Conservation (phyloP, 2,113 vertebrate genomes). For the Anolis sagrei region DNA sequence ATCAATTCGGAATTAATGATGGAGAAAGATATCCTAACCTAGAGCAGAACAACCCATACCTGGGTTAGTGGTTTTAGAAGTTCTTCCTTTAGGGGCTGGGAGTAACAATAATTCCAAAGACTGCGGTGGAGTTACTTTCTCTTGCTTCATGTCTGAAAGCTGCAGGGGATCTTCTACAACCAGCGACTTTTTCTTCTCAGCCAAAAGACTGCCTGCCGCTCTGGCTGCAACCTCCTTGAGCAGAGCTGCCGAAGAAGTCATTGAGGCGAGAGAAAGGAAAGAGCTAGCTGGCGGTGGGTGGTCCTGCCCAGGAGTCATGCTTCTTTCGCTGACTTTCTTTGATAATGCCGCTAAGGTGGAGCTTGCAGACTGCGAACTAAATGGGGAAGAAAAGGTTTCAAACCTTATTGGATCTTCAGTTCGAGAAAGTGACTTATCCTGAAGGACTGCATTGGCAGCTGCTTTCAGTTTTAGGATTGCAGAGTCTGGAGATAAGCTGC, state of each 20-base stretch:
- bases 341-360: slow-evolving; percentile 96
- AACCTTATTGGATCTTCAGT: slow-evolving; percentile 91
- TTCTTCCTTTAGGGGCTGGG: slow-evolving; percentile 90
- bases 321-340: slow-evolving; percentile 98
- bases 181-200: slow-evolving; percentile 90
- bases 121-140: slow-evolving; percentile 86
- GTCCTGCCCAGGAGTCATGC: slow-evolving; percentile 86
- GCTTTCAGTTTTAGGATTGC: slow-evolving; percentile 98
- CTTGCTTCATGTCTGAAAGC: slow-evolving; percentile 91
- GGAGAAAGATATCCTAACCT: neutral
- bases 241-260: slow-evolving; percentile 97
- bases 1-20: slow-evolving; percentile 32
- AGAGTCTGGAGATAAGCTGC: slow-evolving; percentile 93
- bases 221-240: slow-evolving; percentile 98
- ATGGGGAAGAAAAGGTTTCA: slow-evolving; percentile 94
- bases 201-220: slow-evolving; percentile 93
- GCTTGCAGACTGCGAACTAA: slow-evolving; percentile 97
- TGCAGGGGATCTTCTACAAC: slow-evolving; percentile 88
- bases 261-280: slow-evolving; percentile 96
- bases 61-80: slow-evolving; percentile 88
- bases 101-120: slow-evolving; percentile 91
- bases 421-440: slow-evolving; percentile 90
- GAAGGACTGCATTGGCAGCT: slow-evolving; percentile 94
- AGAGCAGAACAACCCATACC: slow-evolving; percentile 69
- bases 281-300: slow-evolving; percentile 89